A percentile compares a stretch with the other conserved stretches of the same genome.
phyloP scores from a whole-genome alignment of 2,797 vertebrate genomes.

The Falco novaeseelandiae region DNA sequence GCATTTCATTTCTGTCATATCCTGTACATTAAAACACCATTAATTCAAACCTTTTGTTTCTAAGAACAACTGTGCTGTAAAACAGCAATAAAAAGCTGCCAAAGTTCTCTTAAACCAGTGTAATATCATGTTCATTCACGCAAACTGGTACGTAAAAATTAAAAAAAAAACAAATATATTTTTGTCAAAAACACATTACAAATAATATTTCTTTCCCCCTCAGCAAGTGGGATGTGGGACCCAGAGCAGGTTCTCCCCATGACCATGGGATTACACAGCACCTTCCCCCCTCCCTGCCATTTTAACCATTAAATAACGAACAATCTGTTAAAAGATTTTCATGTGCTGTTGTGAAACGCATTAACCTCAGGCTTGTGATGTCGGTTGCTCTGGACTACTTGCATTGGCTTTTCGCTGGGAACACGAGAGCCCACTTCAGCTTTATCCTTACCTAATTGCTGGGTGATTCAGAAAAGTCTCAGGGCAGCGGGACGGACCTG shows the following conservation, averaged over 20 bases:
- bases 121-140: not conserved
- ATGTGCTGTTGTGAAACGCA: slow-evolving; percentile 53
- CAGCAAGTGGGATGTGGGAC: not conserved
- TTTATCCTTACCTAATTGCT: slow-evolving; percentile 27
- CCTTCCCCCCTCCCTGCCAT: not conserved
- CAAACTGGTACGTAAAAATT: not conserved
- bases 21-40: slow-evolving; percentile 65
- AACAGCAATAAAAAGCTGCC: slow-evolving; percentile 47
- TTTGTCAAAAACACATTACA: not conserved
- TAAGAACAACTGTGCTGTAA: slow-evolving; percentile 49
- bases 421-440: not conserved
- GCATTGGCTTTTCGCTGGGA: not conserved
- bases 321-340: slow-evolving; percentile 46
- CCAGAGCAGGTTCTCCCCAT: not conserved
- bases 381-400: not conserved
- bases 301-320: slow-evolving; percentile 33
- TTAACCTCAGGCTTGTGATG: slow-evolving; percentile 31
- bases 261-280: not conserved
- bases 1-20: slow-evolving; percentile 68
- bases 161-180: not conserved
- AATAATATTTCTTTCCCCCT: not conserved
- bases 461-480: not conserved
- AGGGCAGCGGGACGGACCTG: not conserved
- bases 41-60: slow-evolving; percentile 62
- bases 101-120: slow-evolving; percentile 4